Base-by-base conservation (phyloP, 2,888 invertebrate species). In the Rosalia funebris region DNA sequence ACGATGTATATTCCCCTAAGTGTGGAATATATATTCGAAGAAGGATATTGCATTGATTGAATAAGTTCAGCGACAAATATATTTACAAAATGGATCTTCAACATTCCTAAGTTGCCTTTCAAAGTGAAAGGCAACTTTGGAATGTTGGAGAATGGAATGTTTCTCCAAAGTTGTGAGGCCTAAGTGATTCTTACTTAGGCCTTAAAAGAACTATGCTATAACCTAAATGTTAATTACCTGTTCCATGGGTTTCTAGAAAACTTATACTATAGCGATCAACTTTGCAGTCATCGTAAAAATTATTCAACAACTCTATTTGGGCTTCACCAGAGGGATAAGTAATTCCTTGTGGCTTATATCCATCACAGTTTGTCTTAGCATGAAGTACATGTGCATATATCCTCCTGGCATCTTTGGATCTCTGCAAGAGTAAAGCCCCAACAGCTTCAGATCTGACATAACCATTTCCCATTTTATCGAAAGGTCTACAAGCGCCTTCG, bases 241-340 rank as follows among this genome's bases (percentile, higher is more conserved):
- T 92, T 66, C 92, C 91, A 70, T 96, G 96, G 52, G 95, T 93
- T 79, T 96, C 96, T 1, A 96, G 86, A 77, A 89, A 96, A 67
- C 88, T 88, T 52, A 96, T 83, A 0, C 83, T 81, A 1, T 82
- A 81, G 0, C 95, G 93, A 57, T 88, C 85, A 12, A 96, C 81
- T 41, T 87, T 85, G 66, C 91, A 89, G 75, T 90, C 89, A 44
- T 86, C 82, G 73, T 90, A 90, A 73, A 90, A 87, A 72, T 90
- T 88, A 0, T 82, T 80, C 0, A 90, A 79, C 0, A 90, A 79
- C 58, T 85, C 79, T 62, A 85, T 86, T 78, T 90, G 90, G 52
- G 86, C 84, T 65, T 83, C 83, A 57, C 76, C 73, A 3, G 80
- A 80, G 3, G 82, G 81, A 65, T 72, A 81, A 0, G 80, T 80